Conservation (phyloP, 2,888 invertebrate species). For the Hyppa rectilinea region DNA sequence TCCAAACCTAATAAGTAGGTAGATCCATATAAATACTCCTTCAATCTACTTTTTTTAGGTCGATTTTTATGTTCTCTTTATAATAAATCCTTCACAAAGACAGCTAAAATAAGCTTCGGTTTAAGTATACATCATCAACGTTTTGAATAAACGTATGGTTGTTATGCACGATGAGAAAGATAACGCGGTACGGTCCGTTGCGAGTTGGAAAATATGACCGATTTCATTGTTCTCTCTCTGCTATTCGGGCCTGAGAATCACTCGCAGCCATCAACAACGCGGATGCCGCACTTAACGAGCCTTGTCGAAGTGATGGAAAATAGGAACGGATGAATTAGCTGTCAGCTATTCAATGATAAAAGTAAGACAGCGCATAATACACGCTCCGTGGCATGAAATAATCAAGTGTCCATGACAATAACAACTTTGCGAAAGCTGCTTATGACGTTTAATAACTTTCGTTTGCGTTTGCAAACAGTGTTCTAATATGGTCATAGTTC, state of each 20-base stretch:
- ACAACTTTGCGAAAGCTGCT: constrained; percentile 57
- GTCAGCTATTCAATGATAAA: constrained; percentile 87
- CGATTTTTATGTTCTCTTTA: constrained; percentile 3
- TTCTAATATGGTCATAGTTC: constrained; percentile 2
- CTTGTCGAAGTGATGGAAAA: constrained; percentile 89
- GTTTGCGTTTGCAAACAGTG: not conserved
- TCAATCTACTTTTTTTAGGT: not conserved
- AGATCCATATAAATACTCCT: not conserved
- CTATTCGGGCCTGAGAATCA: constrained; percentile 88
- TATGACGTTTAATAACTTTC: constrained; percentile 38
- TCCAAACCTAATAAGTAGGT: not conserved
- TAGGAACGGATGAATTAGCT: constrained; percentile 88
- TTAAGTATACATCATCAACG: constrained; percentile 84
- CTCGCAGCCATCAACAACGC: constrained; percentile 88
- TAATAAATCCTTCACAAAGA: constrained; percentile 81
- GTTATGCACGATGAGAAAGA: constrained; percentile 87
- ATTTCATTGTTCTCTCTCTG: constrained; percentile 89
- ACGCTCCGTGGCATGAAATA: constrained; percentile 78
- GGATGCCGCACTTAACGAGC: constrained; percentile 89
- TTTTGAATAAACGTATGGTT: constrained; percentile 85
- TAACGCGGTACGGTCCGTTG: constrained; percentile 88
- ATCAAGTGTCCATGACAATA: constrained; percentile 79
- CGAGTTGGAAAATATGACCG: constrained; percentile 89
- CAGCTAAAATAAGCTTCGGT: constrained; percentile 84
- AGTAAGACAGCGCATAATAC: constrained; percentile 77